phyloP scores from a whole-genome alignment of 2,888 invertebrate species.

The Yponomeuta sedellus region DNA sequence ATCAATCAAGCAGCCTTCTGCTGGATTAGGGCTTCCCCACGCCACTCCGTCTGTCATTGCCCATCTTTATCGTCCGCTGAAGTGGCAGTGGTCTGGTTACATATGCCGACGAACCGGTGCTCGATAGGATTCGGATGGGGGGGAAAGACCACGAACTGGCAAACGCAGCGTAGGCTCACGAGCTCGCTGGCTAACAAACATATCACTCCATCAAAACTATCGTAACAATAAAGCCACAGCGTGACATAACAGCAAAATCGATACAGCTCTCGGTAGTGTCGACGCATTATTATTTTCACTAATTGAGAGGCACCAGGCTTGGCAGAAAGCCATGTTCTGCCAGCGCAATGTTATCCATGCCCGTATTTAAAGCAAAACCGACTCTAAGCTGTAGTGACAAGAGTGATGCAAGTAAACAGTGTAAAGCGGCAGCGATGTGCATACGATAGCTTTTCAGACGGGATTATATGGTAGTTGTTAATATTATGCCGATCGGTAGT shows the following conservation, averaged over 20 bases:
- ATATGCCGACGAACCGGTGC: too few species aligned
- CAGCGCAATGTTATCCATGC: neutral
- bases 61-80: too few species aligned
- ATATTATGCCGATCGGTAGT: constrained; percentile 31
- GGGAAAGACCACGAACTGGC: too few species aligned
- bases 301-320: constrained; percentile 43
- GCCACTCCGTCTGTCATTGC: too few species aligned
- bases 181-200: too few species aligned
- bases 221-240: too few species aligned
- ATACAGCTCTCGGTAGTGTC: neutral
- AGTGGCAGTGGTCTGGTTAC: too few species aligned
- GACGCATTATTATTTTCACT: constrained; percentile 45
- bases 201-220: too few species aligned
- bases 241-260: neutral
- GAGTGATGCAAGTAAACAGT: neutral
- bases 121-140: too few species aligned
- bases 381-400: neutral
- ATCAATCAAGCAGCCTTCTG: too few species aligned
- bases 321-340: constrained; percentile 3
- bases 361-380: neutral
- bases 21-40: too few species aligned
- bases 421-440: neutral
- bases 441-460: constrained; percentile 45
- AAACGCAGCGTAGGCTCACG: too few species aligned
- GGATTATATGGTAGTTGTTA: constrained; percentile 43